Conservation (phyloP, 2,113 vertebrate species). For the Carassius gibelio region DNA sequence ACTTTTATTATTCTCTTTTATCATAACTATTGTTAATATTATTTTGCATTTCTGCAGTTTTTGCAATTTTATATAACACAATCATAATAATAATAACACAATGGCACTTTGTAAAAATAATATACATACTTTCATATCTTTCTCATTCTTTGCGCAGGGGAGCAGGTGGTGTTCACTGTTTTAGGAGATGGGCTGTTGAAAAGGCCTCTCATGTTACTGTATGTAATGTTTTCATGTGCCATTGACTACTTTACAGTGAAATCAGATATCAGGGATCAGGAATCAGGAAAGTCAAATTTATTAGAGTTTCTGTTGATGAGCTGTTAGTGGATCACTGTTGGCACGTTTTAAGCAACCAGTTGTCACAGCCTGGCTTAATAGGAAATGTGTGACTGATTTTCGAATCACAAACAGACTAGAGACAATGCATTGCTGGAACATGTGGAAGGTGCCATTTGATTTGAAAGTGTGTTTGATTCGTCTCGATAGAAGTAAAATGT, state of each 20-base stretch:
- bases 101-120: too few relatives aligned
- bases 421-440: not conserved
- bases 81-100: too few relatives aligned
- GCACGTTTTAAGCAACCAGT: not conserved
- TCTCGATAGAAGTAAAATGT: not conserved
- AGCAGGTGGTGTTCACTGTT: conserved; percentile 27
- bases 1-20: too few relatives aligned
- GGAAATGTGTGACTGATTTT: not conserved
- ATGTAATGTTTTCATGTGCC: conserved; percentile 31
- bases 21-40: too few relatives aligned
- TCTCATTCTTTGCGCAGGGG: not conserved
- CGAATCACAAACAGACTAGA: not conserved
- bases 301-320: conserved; percentile 5
- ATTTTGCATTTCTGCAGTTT: too few relatives aligned
- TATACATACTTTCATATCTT: not conserved
- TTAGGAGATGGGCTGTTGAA: not conserved
- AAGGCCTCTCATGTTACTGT: conserved; percentile 44
- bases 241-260: conserved; percentile 30
- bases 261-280: conserved; percentile 45
- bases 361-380: not conserved
- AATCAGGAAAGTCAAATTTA: conserved; percentile 20
- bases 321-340: not conserved
- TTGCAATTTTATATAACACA: too few relatives aligned
- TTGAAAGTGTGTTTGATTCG: not conserved
- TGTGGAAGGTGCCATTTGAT: not conserved